These are phyloP conservation scores for Pituophis catenifer DNA, from an alignment of 2,113 vertebrate genomes.

Conservation along the genomic window DNA sequence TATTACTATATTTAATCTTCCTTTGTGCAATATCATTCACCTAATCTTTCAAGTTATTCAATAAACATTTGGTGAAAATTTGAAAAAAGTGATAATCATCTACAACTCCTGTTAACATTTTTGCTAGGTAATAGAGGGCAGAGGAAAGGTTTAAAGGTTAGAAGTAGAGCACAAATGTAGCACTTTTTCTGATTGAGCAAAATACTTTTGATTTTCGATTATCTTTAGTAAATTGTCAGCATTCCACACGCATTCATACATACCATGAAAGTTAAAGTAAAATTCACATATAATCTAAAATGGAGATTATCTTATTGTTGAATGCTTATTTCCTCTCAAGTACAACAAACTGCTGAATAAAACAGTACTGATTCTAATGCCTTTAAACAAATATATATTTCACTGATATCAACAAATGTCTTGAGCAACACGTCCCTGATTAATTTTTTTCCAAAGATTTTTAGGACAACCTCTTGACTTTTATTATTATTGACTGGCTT, in stretches of 20 bases:
- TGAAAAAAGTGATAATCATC: background rate
- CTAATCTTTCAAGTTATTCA: constrained; percentile 13
- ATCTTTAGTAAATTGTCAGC: constrained; percentile 43
- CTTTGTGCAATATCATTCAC: background rate
- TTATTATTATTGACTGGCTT: background rate
- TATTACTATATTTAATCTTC: background rate
- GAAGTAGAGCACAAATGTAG: constrained; percentile 68
- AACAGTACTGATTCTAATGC: background rate
- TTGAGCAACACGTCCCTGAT: constrained; percentile 30
- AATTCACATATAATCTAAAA: background rate
- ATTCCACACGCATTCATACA: constrained; percentile 6
- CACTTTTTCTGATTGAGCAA: constrained; percentile 35
- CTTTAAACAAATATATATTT: background rate
- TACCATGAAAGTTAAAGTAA: background rate
- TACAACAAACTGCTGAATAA: background rate
- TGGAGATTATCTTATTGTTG: constrained; percentile 25
- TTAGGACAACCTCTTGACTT: background rate
- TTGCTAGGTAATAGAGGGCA: background rate
- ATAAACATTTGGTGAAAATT: constrained; percentile 33
- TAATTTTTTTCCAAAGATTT: background rate
- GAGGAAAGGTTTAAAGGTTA: constrained; percentile 48
- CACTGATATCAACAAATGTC: background rate
- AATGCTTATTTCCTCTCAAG: constrained; percentile 11
- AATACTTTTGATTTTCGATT: constrained; percentile 47
- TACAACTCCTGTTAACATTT: background rate